phyloP scores from a whole-genome alignment of 2,888 invertebrate species.

The Ichneumoninae sp. region DNA sequence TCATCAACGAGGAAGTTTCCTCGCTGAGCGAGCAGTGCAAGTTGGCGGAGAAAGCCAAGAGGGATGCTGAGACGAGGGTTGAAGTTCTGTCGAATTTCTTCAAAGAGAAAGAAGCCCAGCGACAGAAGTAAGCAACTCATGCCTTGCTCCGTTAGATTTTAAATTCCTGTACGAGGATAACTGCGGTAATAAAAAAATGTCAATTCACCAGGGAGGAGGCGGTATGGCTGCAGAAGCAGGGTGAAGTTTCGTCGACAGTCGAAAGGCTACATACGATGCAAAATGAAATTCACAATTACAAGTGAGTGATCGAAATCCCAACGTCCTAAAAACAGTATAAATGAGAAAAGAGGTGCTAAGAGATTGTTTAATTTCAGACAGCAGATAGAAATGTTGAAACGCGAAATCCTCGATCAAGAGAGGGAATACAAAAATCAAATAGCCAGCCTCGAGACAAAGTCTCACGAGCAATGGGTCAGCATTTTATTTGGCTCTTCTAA shows the following conservation, averaged over 20 bases:
- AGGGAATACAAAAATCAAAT: conserved; percentile 89
- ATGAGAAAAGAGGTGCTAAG: not conserved
- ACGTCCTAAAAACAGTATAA: not conserved
- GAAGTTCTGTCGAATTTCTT: conserved; percentile 95
- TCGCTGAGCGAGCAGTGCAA: conserved; percentile 87
- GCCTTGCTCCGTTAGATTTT: not conserved
- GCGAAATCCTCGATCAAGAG: conserved; percentile 95
- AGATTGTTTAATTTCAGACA: conserved; percentile 84
- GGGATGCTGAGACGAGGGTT: conserved; percentile 92
- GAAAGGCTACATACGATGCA: conserved; percentile 92
- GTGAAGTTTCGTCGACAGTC: conserved; percentile 92
- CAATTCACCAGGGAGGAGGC: conserved; percentile 90
- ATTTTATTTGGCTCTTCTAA: not conserved
- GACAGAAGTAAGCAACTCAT: conserved; percentile 90
- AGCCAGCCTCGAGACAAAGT: conserved; percentile 92
- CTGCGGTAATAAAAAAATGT: not conserved
- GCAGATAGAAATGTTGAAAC: conserved; percentile 89
- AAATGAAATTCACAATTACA: conserved; percentile 92
- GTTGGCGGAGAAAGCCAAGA: conserved; percentile 89
- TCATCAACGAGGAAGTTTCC: conserved; percentile 85
- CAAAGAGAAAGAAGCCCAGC: conserved; percentile 94
- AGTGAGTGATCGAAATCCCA: conserved; percentile 85
- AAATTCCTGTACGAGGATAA: conserved; percentile 19
- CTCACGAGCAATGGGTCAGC: conserved; percentile 92
- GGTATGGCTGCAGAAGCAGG: conserved; percentile 92